Evolutionary conservation across 2,888 invertebrate species (phyloP), one percentile per base, ranked within the genome.

Genomic region (Metellina segmentata): DNA sequence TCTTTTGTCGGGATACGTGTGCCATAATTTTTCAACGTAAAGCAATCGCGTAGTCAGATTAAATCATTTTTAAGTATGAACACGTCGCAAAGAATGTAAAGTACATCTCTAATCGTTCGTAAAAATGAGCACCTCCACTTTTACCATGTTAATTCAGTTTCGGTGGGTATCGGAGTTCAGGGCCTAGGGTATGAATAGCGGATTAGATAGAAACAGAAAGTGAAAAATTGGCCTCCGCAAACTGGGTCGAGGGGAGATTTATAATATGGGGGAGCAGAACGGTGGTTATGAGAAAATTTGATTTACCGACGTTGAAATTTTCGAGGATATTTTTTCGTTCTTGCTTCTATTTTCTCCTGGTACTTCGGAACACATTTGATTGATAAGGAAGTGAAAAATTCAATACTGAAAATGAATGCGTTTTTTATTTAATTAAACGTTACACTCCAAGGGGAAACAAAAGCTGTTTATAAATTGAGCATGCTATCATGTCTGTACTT

Each of bases 251-350:
- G 51, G 53, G 61, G 72, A 87, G 87, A 87, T 87, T 87, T 87
- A 87, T 87, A 81, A 87, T 53, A 81, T n/a, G 53, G 53, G 69
- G 71, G 51, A 81, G 20, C 72, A 72, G 87, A 79, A 81, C 77
- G 79, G 87, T 87, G 81, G 87, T 87, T 87, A 87, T 87, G 81
- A 87, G 87, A 87, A 87, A 79, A 79, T 87, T 87, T 87, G 87
- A 87, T 87, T 87, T 87, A 87, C 79, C 72, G 87, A 72, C 81
- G 72, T 79, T 86, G 79, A 81, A 86, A 87, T 78, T 87, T 87
- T 87, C 52, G 79, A 72, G 53, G 71, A 53, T 53, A 53, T 48
- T 34, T 48, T n/a, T 19, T 34, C 20, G 9, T 49, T 61, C 34
- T 52, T 6, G 13, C 49, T 34, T 34, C 13, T 13, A 5, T 20